Evolutionary conservation across 2,113 vertebrate genomes (phyloP).

Genomic region (Thunnus thynnus): DNA sequence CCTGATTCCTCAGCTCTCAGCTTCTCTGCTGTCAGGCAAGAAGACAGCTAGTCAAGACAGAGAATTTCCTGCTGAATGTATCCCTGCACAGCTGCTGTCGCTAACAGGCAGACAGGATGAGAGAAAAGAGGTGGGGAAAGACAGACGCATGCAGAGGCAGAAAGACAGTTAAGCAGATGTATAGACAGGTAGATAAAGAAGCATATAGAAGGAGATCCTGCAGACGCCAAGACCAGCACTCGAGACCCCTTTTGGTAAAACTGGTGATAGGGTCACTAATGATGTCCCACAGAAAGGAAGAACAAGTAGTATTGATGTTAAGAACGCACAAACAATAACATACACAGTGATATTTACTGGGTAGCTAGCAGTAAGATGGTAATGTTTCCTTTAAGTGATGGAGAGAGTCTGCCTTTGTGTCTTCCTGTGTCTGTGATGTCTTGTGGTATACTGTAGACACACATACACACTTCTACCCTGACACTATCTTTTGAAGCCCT

Average conservation of each 20-base stretch:
- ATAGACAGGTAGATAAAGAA: constrained; percentile 31
- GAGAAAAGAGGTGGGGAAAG: constrained; percentile 40
- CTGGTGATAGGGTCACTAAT: constrained; percentile 1
- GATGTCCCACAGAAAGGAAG: not conserved
- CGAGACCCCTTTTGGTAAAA: not conserved
- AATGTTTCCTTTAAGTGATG: constrained; percentile 44
- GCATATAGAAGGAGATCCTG: constrained; percentile 19
- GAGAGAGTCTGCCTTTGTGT: constrained; percentile 14
- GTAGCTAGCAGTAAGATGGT: constrained; percentile 16
- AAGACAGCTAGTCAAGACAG: constrained; percentile 80
- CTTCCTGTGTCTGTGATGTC: constrained; percentile 28
- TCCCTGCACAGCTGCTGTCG: constrained; percentile 76
- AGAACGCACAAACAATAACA: constrained; percentile 18
- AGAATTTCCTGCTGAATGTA: constrained; percentile 77
- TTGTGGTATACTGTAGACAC: constrained; percentile 7
- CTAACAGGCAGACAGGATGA: constrained; percentile 72
- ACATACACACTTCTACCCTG: constrained; percentile 5
- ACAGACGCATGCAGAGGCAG: constrained; percentile 52
- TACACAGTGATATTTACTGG: not conserved
- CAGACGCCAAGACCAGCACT: constrained; percentile 3
- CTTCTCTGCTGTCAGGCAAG: constrained; percentile 78
- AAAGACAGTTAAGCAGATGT: constrained; percentile 35
- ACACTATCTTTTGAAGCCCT: constrained; percentile 48
- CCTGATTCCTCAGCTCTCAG: constrained; percentile 80
- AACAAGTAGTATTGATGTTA: not conserved